Evolutionary conservation across 1,140 invertebrate species (phyloP).

Genomic region (Limonius californicus): DNA sequence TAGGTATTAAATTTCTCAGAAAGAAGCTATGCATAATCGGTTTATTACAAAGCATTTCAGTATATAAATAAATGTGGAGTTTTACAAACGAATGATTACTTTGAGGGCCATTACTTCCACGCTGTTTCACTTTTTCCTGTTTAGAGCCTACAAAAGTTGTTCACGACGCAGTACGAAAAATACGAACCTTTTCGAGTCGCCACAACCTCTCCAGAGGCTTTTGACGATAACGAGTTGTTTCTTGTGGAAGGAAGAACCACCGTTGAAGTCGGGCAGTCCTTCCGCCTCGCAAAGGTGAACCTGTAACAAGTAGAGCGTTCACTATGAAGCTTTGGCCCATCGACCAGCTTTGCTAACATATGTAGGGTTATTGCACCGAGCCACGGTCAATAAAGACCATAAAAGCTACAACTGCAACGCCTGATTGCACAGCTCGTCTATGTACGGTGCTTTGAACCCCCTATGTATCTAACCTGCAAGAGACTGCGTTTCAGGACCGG

Average conservation of each 20-base stretch:
- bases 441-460: background rate
- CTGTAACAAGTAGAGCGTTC: slow-evolving; percentile 47
- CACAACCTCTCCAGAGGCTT: slow-evolving; percentile 66
- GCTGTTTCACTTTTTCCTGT: background rate
- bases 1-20: too few relatives aligned
- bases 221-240: slow-evolving; percentile 70
- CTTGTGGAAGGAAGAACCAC: slow-evolving; percentile 56
- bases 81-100: background rate
- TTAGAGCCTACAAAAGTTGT: background rate
- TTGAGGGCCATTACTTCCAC: background rate
- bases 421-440: slow-evolving; percentile 21
- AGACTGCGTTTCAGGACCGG: too few relatives aligned
- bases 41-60: too few relatives aligned
- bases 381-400: slow-evolving; percentile 22
- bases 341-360: slow-evolving; percentile 1
- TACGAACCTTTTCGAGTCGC: slow-evolving; percentile 60
- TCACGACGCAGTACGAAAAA: background rate
- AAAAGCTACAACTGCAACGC: slow-evolving; percentile 27
- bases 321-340: background rate
- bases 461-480: too few relatives aligned
- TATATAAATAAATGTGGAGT: background rate
- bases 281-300: slow-evolving; percentile 73
- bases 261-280: slow-evolving; percentile 61
- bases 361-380: slow-evolving; percentile 17
- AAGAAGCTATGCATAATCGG: too few relatives aligned